A percentile compares a stretch with the other conserved stretches of the same genome.
Evolutionary conservation across 1,140 invertebrate genomes (phyloP).

Genomic region (Neuroterus valhalla): DNA sequence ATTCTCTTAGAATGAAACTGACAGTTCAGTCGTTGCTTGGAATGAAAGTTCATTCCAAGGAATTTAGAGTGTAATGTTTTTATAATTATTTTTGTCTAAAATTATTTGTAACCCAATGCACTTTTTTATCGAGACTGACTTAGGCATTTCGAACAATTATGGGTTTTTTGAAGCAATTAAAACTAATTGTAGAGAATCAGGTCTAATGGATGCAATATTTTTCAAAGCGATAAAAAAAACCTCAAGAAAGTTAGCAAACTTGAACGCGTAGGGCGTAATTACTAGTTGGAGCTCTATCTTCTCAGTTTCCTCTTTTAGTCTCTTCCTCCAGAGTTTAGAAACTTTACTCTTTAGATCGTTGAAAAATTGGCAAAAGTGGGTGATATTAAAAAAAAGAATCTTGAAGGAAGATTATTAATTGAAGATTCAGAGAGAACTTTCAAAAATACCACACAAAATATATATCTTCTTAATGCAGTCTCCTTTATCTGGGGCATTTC

Average conservation of each 20-base stretch:
- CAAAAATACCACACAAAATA: neutral
- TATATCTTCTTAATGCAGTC: neutral
- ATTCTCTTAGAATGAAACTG: too few relatives aligned
- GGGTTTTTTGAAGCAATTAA: neutral
- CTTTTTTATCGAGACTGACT: too few relatives aligned
- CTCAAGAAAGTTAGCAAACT: conserved; percentile 4
- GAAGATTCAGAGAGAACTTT: conserved; percentile 29
- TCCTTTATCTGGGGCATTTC: too few relatives aligned
- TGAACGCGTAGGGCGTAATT: conserved; percentile 9
- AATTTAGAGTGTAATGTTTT: too few relatives aligned
- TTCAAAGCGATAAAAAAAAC: neutral
- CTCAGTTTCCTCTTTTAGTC: neutral
- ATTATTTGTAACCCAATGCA: too few relatives aligned
- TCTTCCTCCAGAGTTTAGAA: neutral
- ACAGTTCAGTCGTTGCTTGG: too few relatives aligned
- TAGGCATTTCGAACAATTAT: neutral
- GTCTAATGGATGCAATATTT: neutral
- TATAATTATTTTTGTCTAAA: too few relatives aligned
- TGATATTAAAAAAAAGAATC: conserved; percentile 57
- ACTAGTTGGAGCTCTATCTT: conserved; percentile 2
- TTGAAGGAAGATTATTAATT: conserved; percentile 56
- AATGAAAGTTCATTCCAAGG: too few relatives aligned
- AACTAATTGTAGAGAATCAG: neutral
- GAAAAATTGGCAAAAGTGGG: conserved; percentile 51
- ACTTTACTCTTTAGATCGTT: too few relatives aligned